Percentiles rank a stretch among this genome's conserved stretches.
These are phyloP conservation scores for Okamejei kenojei DNA, from an alignment of 2,797 vertebrate species.

Conservation along the genomic window DNA sequence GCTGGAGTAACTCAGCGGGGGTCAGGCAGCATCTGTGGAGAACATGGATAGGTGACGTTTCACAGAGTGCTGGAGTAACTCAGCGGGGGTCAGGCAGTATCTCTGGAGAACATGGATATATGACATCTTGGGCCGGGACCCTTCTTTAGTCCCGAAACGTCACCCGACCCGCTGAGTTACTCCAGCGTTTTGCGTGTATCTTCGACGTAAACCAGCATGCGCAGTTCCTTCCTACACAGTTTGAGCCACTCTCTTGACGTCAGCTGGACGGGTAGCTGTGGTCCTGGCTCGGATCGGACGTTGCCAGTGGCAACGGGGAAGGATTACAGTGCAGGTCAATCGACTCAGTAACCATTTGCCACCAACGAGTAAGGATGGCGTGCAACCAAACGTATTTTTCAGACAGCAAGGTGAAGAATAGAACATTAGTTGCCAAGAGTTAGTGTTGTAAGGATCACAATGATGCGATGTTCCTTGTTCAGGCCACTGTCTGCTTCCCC, in stretches of 20 bases:
- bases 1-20: no score
- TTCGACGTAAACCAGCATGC: no score
- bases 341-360: not conserved
- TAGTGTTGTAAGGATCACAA: not conserved
- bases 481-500: not conserved
- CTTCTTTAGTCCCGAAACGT: no score
- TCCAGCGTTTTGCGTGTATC: no score
- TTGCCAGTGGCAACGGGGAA: not conserved
- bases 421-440: not conserved
- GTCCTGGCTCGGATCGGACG: not conserved
- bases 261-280: not conserved
- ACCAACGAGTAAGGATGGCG: not conserved
- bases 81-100: no score
- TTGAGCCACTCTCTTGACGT: not conserved
- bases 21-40: no score
- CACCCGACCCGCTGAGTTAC: no score
- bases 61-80: no score
- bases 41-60: no score
- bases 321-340: not conserved
- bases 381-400: not conserved
- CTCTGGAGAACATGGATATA: no score
- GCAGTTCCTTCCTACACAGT: not conserved
- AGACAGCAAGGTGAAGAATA: not conserved
- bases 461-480: not conserved
- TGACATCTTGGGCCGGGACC: no score